Evolutionary conservation across 2,888 invertebrate genomes (phyloP).

Genomic region (Clitarchus hookeri): DNA sequence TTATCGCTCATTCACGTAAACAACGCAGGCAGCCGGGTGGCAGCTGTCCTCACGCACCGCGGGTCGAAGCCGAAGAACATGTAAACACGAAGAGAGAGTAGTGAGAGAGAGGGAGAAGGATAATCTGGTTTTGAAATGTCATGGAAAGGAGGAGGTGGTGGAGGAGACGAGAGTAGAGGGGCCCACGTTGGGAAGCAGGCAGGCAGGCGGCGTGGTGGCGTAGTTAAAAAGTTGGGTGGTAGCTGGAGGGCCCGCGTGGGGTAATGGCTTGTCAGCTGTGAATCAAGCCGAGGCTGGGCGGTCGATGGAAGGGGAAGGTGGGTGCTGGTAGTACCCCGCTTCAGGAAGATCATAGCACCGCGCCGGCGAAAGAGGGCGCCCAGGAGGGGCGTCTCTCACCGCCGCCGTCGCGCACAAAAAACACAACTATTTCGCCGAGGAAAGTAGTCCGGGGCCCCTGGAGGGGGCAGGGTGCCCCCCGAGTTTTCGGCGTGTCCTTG

Average conservation of each 20-base stretch:
- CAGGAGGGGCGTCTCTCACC: too few relatives aligned
- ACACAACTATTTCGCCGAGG: conserved; percentile 37
- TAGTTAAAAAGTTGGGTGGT: background rate
- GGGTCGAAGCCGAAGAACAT: background rate
- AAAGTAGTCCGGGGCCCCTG: conserved; percentile 34
- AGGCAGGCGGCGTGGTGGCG: background rate
- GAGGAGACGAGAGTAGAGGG: background rate
- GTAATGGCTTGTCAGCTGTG: background rate
- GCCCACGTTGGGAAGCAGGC: background rate
- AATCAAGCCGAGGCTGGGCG: background rate
- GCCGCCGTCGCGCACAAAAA: conserved; percentile 21
- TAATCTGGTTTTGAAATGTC: too few relatives aligned
- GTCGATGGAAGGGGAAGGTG: background rate
- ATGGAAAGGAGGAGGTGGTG: background rate
- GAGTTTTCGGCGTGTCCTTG: conserved; percentile 35
- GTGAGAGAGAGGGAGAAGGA: background rate
- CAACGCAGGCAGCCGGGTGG: background rate
- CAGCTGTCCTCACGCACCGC: too few relatives aligned
- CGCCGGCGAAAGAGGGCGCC: too few relatives aligned
- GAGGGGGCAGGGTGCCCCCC: background rate
- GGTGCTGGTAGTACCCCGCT: background rate
- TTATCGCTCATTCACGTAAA: conserved; percentile 7
- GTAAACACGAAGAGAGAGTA: background rate
- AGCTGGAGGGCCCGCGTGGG: background rate
- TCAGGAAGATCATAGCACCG: too few relatives aligned